A percentile compares a stretch with the other conserved stretches of the same genome.
Evolutionary conservation across 1,140 invertebrate species (phyloP).

Genomic region (Diabrotica undecimpunctata): DNA sequence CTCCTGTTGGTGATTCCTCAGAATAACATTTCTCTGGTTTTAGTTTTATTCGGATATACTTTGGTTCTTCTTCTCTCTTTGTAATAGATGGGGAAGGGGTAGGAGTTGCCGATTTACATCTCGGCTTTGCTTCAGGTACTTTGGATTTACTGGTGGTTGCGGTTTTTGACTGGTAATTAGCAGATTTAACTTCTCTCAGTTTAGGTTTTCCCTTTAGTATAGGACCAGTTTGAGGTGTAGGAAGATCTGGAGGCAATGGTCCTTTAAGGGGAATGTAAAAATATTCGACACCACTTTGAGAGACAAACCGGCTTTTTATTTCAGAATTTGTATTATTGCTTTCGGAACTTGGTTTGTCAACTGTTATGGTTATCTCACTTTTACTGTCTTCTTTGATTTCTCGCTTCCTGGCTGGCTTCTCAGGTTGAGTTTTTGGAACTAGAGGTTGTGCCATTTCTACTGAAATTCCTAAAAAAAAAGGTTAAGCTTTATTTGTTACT

Average conservation of each 20-base stretch:
- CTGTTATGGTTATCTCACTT: conserved; percentile 37
- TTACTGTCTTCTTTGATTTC: conserved; percentile 15
- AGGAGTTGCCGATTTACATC: conserved; percentile 32
- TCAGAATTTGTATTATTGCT: conserved; percentile 23
- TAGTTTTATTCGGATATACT: conserved; percentile 62
- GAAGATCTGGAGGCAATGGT: conserved; percentile 39
- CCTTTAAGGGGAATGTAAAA: conserved; percentile 47
- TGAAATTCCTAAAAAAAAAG: conserved; percentile 3
- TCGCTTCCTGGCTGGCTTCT: not conserved
- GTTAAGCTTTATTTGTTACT: not conserved
- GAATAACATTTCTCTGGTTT: conserved; percentile 63
- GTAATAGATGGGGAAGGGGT: conserved; percentile 28
- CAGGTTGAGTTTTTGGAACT: not conserved
- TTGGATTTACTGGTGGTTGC: conserved; percentile 15
- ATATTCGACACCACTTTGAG: conserved; percentile 44
- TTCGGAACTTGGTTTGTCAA: conserved; percentile 31
- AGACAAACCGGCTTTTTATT: conserved; percentile 34
- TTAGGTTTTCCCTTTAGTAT: conserved; percentile 22
- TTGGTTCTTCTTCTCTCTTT: conserved; percentile 45
- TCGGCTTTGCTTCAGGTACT: not conserved
- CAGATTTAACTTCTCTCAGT: conserved; percentile 16
- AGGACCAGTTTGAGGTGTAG: not conserved
- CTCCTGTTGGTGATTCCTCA: conserved; percentile 36
- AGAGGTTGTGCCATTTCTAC: conserved; percentile 19
- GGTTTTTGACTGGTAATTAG: conserved; percentile 8